Percentiles rank a stretch among this genome's conserved stretches.
These are phyloP conservation scores for Sitophilus oryzae DNA, from an alignment of 1,140 invertebrate species.

Conservation along the genomic window DNA sequence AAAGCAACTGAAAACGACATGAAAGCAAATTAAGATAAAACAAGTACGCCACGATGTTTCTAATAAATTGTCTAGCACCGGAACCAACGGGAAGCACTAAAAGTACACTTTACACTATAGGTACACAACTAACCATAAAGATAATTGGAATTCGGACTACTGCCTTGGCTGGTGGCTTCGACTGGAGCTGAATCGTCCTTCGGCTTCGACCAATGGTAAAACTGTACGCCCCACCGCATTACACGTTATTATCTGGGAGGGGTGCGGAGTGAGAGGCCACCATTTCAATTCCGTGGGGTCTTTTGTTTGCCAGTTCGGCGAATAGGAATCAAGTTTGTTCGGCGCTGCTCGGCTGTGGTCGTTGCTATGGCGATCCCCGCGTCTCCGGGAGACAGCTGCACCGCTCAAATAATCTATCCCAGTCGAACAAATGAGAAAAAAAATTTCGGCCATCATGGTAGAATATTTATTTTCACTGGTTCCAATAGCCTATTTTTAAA, in stretches of 20 bases:
- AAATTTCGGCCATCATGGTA: no score
- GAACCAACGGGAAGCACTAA: no score
- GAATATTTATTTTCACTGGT: no score
- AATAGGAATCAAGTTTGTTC: not conserved
- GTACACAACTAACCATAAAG: no score
- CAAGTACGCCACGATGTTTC: no score
- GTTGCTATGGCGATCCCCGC: not conserved
- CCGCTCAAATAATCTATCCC: no score
- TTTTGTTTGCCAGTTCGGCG: not conserved
- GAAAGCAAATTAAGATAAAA: slow-evolving; percentile 26
- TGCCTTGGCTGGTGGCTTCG: not conserved
- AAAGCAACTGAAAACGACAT: slow-evolving; percentile 33
- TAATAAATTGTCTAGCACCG: no score
- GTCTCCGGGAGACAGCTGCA: no score
- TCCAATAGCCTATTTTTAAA: no score
- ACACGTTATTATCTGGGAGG: slow-evolving; percentile 25
- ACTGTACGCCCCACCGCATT: slow-evolving; percentile 32
- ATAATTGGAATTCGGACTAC: no score
- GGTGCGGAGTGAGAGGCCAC: slow-evolving; percentile 27
- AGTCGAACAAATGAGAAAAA: no score
- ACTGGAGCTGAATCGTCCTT: slow-evolving; percentile 29
- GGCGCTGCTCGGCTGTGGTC: not conserved
- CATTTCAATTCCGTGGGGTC: slow-evolving; percentile 4
- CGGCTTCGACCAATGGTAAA: slow-evolving; percentile 30
- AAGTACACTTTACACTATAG: no score